Conservation (phyloP, 2,113 vertebrate genomes). For the Catharus fuscescens region DNA sequence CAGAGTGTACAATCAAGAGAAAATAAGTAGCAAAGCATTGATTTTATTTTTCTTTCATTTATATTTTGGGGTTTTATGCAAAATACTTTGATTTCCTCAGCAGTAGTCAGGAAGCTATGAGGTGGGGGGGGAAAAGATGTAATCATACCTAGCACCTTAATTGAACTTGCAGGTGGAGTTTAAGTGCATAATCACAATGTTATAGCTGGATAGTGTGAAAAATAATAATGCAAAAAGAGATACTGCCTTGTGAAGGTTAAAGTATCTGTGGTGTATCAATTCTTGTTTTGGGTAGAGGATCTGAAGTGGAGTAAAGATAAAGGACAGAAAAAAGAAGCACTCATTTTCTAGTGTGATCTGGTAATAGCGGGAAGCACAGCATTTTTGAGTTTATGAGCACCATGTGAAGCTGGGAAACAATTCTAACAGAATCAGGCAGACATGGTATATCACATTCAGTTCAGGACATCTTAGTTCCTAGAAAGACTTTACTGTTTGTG, state of each 20-base stretch:
- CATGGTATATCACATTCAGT: neutral
- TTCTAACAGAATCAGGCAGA: neutral
- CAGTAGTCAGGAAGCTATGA: neutral
- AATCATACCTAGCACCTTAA: neutral
- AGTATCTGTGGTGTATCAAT: neutral
- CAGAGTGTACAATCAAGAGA: neutral
- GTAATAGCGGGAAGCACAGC: neutral
- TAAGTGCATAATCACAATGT: neutral
- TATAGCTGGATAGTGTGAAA: neutral
- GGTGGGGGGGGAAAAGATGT: neutral
- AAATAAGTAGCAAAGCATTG: neutral
- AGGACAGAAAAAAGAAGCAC: neutral
- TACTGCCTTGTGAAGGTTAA: neutral
- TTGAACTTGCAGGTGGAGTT: neutral
- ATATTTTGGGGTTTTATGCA: neutral
- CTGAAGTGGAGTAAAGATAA: neutral
- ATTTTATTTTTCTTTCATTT: neutral
- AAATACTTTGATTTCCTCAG: neutral
- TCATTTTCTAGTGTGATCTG: neutral
- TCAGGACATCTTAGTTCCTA: neutral
- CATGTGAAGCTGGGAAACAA: neutral
- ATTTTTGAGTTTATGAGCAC: neutral
- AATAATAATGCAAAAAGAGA: neutral
- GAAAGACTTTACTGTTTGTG: neutral
- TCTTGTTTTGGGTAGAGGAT: neutral